phyloP scores from a whole-genome alignment of 2,797 vertebrate genomes.

The Semaprochilodus insignis region DNA sequence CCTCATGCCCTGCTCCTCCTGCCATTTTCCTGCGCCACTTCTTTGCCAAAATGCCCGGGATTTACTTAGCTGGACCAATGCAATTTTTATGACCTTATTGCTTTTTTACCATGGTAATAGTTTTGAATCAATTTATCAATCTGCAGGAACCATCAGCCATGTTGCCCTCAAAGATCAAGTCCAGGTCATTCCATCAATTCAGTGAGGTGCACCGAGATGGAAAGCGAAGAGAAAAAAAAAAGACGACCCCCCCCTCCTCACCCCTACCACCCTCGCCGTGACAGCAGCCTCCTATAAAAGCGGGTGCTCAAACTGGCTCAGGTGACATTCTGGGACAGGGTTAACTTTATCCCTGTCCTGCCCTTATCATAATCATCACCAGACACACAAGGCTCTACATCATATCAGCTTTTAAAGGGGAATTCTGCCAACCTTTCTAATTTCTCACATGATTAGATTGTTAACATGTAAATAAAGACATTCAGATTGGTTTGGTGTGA shows the following conservation, averaged over 20 bases:
- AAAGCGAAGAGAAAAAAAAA: constrained; percentile 66
- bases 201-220: constrained; percentile 90
- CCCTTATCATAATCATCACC: constrained; percentile 15
- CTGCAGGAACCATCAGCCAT: constrained; percentile 94
- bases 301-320: constrained; percentile 87
- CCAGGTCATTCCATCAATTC: constrained; percentile 99
- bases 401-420: background rate
- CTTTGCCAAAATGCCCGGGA: constrained; percentile 91
- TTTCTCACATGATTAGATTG: too few relatives aligned
- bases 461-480: too few relatives aligned
- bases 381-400: constrained; percentile 5
- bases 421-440: too few relatives aligned
- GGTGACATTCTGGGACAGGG: constrained; percentile 87
- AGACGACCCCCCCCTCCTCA: constrained; percentile 51
- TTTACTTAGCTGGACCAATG: constrained; percentile 97
- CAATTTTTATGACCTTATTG: constrained; percentile 99
- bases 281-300: constrained; percentile 67
- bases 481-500: too few relatives aligned
- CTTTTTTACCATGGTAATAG: constrained; percentile 99
- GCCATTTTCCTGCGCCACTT: constrained; percentile 81
- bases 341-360: constrained; percentile 20
- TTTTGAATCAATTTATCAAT: constrained; percentile 99
- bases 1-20: constrained; percentile 91
- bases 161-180: constrained; percentile 99
- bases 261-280: constrained; percentile 45